Evolutionary conservation across 2,888 invertebrate species (phyloP).

Genomic region (Brachynemurus nebulosus): DNA sequence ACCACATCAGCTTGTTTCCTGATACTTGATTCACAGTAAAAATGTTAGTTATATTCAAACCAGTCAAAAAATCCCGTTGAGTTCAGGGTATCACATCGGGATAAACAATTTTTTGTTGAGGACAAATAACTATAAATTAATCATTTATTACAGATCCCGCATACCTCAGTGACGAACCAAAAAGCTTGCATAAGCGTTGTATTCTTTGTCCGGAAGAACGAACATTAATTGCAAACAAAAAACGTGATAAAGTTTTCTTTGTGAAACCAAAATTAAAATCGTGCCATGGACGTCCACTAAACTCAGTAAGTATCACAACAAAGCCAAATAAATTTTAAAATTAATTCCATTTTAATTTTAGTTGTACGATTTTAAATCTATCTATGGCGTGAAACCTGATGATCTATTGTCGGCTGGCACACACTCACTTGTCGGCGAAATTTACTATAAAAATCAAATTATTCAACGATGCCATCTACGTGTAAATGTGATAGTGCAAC

Average conservation of each 20-base stretch:
- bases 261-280: constrained; percentile 28
- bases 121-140: too few species aligned
- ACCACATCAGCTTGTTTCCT: too few species aligned
- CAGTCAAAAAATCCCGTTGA: too few species aligned
- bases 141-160: neutral
- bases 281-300: constrained; percentile 27
- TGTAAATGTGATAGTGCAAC: constrained; percentile 32
- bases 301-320: neutral
- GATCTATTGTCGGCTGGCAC: constrained; percentile 31
- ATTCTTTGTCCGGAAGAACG: constrained; percentile 34
- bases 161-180: neutral
- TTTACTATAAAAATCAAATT: constrained; percentile 29
- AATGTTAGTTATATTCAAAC: too few species aligned
- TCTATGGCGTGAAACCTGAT: constrained; percentile 34
- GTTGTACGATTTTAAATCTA: constrained; percentile 24
- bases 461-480: constrained; percentile 34
- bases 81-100: too few species aligned
- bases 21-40: too few species aligned
- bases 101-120: too few species aligned
- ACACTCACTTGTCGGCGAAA: constrained; percentile 30
- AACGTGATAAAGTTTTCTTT: constrained; percentile 29
- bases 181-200: constrained; percentile 24
- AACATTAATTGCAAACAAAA: constrained; percentile 31
- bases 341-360: too few species aligned
- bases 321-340: neutral